Conservation (phyloP, 1,140 invertebrate species). For the Drosophila kohkoa region DNA sequence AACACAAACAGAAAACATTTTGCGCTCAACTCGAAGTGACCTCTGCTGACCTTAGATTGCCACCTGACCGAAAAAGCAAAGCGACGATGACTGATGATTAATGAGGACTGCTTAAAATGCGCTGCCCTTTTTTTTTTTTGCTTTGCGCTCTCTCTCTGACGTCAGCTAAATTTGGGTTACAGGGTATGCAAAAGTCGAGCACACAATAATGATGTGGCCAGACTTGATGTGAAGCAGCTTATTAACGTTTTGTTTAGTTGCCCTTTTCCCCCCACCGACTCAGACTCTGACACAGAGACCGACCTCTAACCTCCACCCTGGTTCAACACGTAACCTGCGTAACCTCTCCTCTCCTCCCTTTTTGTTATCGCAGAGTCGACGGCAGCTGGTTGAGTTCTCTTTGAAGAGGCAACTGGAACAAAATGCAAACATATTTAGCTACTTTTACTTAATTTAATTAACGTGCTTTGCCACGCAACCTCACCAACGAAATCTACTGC, state of each 20-base stretch:
- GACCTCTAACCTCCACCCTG: neutral
- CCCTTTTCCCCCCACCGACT: no score
- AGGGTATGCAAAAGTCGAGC: slow-evolving; percentile 3
- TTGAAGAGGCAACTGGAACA: slow-evolving; percentile 21
- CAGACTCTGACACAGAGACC: no score
- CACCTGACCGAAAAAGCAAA: neutral
- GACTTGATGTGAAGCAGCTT: slow-evolving; percentile 15
- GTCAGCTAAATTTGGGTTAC: neutral
- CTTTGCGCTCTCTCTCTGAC: neutral
- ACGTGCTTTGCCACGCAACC: slow-evolving; percentile 65
- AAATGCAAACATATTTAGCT: slow-evolving; percentile 77
- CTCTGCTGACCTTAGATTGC: neutral
- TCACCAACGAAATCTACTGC: slow-evolving; percentile 1
- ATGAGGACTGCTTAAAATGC: neutral
- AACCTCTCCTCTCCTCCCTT: neutral
- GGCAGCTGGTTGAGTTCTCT: slow-evolving; percentile 16
- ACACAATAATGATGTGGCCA: slow-evolving; percentile 3
- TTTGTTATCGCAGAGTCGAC: neutral
- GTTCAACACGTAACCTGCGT: neutral
- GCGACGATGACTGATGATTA: slow-evolving; percentile 1
- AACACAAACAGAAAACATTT: neutral
- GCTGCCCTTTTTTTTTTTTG: neutral
- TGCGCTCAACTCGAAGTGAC: neutral
- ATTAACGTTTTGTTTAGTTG: slow-evolving; percentile 33
- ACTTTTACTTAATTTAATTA: slow-evolving; percentile 84